Conservation (phyloP, 23 tunicate species). For the Diplosoma virens region DNA sequence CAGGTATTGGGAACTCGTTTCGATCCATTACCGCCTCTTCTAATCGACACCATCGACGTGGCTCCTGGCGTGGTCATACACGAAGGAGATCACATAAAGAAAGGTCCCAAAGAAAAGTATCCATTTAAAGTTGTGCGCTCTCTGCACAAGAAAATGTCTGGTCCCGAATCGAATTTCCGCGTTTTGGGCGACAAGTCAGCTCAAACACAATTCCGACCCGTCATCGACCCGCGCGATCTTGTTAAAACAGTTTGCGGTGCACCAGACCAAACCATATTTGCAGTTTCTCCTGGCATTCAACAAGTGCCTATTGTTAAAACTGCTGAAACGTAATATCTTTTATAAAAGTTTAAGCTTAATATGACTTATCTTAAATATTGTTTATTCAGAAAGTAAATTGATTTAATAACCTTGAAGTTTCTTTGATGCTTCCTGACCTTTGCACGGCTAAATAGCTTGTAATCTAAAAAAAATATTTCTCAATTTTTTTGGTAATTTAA, state of each 20-base stretch:
- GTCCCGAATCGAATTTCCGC: slow-evolving; percentile 15
- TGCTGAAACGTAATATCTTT: slow-evolving; percentile 9
- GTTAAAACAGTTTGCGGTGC: neutral
- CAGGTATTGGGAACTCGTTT: slow-evolving; percentile 16
- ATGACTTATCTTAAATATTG: no score
- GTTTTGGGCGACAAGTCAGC: slow-evolving; percentile 14
- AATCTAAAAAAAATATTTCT: no score
- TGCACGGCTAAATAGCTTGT: no score
- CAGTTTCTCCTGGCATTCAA: slow-evolving; percentile 2
- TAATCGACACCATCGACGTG: slow-evolving; percentile 89
- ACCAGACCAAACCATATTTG: neutral
- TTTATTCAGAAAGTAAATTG: no score
- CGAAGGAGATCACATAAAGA: slow-evolving; percentile 72
- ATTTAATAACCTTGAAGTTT: no score
- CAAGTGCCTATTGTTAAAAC: neutral
- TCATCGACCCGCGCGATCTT: slow-evolving; percentile 25
- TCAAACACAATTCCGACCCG: slow-evolving; percentile 11
- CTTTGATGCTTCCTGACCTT: no score
- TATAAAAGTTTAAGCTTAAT: no score
- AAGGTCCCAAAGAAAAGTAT: slow-evolving; percentile 51
- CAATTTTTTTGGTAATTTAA: no score
- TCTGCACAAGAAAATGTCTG: slow-evolving; percentile 4
- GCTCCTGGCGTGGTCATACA: slow-evolving; percentile 86
- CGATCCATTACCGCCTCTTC: slow-evolving; percentile 80
- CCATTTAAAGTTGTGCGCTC: slow-evolving; percentile 11